Conservation (phyloP, 2,113 vertebrate species). For the Poeciliopsis turrubarensis region DNA sequence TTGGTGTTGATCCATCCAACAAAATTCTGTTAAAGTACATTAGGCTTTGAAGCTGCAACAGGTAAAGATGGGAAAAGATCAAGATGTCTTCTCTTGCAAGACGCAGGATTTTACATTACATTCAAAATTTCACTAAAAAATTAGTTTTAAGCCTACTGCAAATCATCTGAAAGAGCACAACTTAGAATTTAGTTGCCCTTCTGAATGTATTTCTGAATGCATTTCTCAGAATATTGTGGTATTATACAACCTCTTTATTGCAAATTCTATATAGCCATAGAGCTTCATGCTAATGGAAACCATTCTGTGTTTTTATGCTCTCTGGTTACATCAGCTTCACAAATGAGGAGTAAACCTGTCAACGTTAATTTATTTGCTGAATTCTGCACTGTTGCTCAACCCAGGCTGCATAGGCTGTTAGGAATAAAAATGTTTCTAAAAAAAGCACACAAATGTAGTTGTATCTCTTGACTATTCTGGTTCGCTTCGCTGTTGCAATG, state of each 20-base stretch:
- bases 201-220: background rate
- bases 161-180: background rate
- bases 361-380: constrained; percentile 21
- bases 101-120: background rate
- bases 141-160: background rate
- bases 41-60: background rate
- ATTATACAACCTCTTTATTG: no score
- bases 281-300: constrained; percentile 21
- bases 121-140: background rate
- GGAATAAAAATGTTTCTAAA: background rate
- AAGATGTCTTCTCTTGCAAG: no score
- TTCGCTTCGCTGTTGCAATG: background rate
- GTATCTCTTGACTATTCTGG: background rate
- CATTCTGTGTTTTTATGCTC: constrained; percentile 11
- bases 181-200: background rate
- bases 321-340: constrained; percentile 27
- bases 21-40: no score
- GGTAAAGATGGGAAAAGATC: background rate
- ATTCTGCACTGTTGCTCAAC: constrained; percentile 5
- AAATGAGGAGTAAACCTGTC: constrained; percentile 38
- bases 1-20: no score
- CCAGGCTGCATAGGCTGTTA: background rate
- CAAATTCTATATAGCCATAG: background rate
- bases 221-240: no score
- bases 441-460: background rate